Conservation (phyloP, 2,113 vertebrate species). For the Heterocephalus glaber region DNA sequence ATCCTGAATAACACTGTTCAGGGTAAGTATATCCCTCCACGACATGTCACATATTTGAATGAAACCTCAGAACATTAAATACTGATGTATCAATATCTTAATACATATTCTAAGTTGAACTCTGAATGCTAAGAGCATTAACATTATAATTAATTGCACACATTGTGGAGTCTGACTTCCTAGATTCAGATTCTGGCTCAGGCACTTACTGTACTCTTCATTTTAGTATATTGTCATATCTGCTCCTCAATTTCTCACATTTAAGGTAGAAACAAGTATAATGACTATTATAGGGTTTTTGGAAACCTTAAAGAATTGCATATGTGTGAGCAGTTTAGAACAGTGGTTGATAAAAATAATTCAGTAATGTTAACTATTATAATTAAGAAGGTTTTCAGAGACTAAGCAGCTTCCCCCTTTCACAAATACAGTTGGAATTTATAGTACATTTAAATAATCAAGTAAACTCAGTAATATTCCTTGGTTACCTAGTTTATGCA, state of each 20-base stretch:
- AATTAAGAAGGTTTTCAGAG: neutral
- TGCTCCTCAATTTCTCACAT: constrained; percentile 12
- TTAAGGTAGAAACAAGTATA: constrained; percentile 31
- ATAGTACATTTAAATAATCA: neutral
- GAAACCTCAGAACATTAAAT: constrained; percentile 20
- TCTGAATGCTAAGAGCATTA: neutral
- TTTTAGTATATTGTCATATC: constrained; percentile 5
- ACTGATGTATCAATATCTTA: neutral
- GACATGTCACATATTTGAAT: neutral
- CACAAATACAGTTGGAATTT: neutral
- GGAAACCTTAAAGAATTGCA: constrained; percentile 47
- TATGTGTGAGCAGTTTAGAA: neutral
- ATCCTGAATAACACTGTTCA: neutral
- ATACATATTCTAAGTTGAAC: neutral
- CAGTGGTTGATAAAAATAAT: neutral
- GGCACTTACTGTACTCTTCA: neutral
- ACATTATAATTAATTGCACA: neutral
- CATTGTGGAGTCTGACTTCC: neutral
- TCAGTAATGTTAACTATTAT: constrained; percentile 13
- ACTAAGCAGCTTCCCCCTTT: neutral
- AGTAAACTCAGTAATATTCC: neutral
- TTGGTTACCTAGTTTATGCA: neutral
- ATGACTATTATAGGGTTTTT: neutral
- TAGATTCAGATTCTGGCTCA: neutral
- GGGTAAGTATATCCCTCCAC: neutral